phyloP scores from a whole-genome alignment of 2,888 invertebrate genomes.

The Ptilodon capucinus region DNA sequence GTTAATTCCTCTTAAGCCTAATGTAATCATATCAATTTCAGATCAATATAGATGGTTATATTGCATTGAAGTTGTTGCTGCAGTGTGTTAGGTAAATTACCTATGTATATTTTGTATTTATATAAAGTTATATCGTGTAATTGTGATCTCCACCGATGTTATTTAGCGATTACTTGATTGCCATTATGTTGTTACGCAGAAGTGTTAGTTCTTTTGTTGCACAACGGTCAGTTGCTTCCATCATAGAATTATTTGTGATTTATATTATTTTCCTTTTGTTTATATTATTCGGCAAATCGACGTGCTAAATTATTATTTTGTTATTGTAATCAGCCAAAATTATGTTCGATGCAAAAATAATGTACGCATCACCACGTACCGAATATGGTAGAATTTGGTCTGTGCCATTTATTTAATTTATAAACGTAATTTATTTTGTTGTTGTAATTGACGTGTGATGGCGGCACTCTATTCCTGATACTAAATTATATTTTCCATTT shows the following conservation, averaged over 20 bases:
- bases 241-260: conserved; percentile 69
- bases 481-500: conserved; percentile 66
- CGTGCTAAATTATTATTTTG: conserved; percentile 60
- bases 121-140: conserved; percentile 77
- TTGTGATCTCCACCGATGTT: conserved; percentile 83
- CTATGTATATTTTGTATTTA: conserved; percentile 82
- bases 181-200: conserved; percentile 76
- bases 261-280: conserved; percentile 49
- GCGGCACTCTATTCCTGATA: conserved; percentile 65
- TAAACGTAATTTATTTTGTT: conserved; percentile 69
- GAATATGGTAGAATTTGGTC: conserved; percentile 69
- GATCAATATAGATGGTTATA: conserved; percentile 75
- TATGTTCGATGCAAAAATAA: conserved; percentile 51
- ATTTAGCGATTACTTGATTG: conserved; percentile 79
- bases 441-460: conserved; percentile 51
- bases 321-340: conserved; percentile 61
- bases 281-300: conserved; percentile 63
- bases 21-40: conserved; percentile 74
- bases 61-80: conserved; percentile 77
- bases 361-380: conserved; percentile 72
- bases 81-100: conserved; percentile 72
- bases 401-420: conserved; percentile 81
- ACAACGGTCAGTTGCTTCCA: conserved; percentile 75
- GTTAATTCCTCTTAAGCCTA: conserved; percentile 67
- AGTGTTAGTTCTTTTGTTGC: conserved; percentile 61